These are phyloP conservation scores for Oryctolagus cuniculus DNA, from an alignment of 2,113 vertebrate species.

Conservation along the genomic window mOryCun1.1 NC_091445.1:5970001-5970500, in stretches of 20 bases:
- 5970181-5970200: not conserved
- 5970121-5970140: not conserved
- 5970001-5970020: not conserved
- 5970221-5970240: not conserved
- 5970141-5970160: not conserved
- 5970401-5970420: not conserved
- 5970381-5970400: not conserved
- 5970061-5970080: not conserved
- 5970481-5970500: not conserved
- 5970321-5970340: not conserved
- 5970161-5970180: not conserved
- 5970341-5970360: slow-evolving; percentile 19
- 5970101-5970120: not conserved
- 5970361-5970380: not conserved
- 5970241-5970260: not conserved
- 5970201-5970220: not conserved
- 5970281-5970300: not conserved
- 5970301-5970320: slow-evolving; percentile 3
- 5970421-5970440: no score
- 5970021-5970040: not conserved
- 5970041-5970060: not conserved
- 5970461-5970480: not conserved
- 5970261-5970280: not conserved
- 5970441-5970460: no score
- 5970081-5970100: not conserved